A percentile compares a stretch with the other conserved stretches of the same genome.
These are phyloP conservation scores for Andrena flavipes DNA, from an alignment of 2,888 invertebrate species.

Conservation along the genomic window DNA sequence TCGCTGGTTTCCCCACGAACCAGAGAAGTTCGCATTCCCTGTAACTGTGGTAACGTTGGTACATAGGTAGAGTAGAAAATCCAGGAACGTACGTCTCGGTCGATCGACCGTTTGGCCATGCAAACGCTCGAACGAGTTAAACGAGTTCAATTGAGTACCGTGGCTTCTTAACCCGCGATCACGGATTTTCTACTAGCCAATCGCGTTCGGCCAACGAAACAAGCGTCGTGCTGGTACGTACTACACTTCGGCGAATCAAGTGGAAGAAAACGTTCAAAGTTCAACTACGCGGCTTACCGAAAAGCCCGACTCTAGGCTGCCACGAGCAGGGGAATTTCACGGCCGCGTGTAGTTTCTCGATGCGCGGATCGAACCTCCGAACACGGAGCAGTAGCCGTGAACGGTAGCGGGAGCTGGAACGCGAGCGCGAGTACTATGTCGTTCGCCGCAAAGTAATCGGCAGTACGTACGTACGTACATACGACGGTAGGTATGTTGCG, in stretches of 20 bases:
- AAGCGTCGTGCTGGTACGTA: neutral
- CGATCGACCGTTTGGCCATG: too few relatives aligned
- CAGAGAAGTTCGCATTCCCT: too few relatives aligned
- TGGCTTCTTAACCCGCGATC: conserved; percentile 25
- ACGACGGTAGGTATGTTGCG: neutral
- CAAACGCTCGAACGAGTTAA: neutral
- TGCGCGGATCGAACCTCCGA: too few relatives aligned
- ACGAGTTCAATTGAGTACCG: conserved; percentile 16
- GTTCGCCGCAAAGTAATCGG: neutral
- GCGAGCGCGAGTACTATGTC: neutral
- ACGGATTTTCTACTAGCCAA: conserved; percentile 9
- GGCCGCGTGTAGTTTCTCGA: conserved; percentile 9
- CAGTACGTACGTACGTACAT: neutral
- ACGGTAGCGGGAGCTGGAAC: too few relatives aligned
- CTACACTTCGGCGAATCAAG: too few relatives aligned
- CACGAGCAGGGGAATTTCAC: conserved; percentile 13
- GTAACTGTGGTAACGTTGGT: too few relatives aligned
- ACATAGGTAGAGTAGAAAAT: too few relatives aligned
- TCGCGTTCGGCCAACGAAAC: neutral
- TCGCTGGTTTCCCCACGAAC: too few relatives aligned
- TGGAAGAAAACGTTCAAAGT: neutral
- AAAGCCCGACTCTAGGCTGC: neutral
- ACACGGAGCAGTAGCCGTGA: too few relatives aligned
- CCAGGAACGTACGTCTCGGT: too few relatives aligned
- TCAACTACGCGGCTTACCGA: neutral